Percentiles rank a stretch among this genome's conserved stretches.
These are phyloP conservation scores for Psix sp. DNA, from an alignment of 1,140 invertebrate genomes.

Conservation along the genomic window DNA sequence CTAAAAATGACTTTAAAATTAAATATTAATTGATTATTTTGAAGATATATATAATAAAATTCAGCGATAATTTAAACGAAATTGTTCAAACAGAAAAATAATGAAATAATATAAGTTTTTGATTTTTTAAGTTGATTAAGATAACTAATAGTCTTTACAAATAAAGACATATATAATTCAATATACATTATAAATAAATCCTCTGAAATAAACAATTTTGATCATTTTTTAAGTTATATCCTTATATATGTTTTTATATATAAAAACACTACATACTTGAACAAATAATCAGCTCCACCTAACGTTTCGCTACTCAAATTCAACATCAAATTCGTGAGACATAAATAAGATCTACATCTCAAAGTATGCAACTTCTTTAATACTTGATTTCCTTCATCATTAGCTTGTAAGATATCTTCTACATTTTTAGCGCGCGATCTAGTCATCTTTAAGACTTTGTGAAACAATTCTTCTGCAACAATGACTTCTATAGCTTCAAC, in stretches of 20 bases:
- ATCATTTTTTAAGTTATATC: slow-evolving; percentile 1
- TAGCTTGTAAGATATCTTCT: slow-evolving; percentile 75
- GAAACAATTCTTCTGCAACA: slow-evolving; percentile 76
- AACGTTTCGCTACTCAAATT: slow-evolving; percentile 79
- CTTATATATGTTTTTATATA: slow-evolving; percentile 3
- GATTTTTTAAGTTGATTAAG: too few relatives aligned
- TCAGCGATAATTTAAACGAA: too few relatives aligned
- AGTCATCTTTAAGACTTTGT: slow-evolving; percentile 78
- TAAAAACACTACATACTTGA: slow-evolving; percentile 63
- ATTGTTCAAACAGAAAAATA: too few relatives aligned
- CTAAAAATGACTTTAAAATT: too few relatives aligned
- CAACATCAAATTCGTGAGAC: slow-evolving; percentile 82
- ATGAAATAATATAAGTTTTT: too few relatives aligned
- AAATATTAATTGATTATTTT: too few relatives aligned
- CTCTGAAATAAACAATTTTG: too few relatives aligned
- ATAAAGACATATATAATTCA: too few relatives aligned
- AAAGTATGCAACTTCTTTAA: slow-evolving; percentile 75
- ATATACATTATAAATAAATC: too few relatives aligned
- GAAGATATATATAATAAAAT: too few relatives aligned
- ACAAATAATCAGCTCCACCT: slow-evolving; percentile 78
- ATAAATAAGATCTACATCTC: slow-evolving; percentile 80
- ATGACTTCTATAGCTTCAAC: slow-evolving; percentile 77
- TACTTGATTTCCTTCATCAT: slow-evolving; percentile 74
- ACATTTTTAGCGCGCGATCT: slow-evolving; percentile 76
- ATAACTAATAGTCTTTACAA: too few relatives aligned